Conservation (phyloP, 2,113 vertebrate genomes). For the Xiphias gladius region DNA sequence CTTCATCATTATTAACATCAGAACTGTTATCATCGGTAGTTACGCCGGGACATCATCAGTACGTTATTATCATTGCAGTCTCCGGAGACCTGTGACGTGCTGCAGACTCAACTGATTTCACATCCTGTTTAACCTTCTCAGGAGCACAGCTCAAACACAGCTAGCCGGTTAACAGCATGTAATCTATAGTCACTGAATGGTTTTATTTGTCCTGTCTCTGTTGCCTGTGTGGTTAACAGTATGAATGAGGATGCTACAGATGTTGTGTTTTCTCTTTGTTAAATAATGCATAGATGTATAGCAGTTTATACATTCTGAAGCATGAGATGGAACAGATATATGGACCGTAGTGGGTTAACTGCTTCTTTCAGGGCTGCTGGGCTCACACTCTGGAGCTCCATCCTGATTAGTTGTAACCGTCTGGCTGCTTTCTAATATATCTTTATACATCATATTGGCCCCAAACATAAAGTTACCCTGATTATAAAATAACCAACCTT, state of each 20-base stretch:
- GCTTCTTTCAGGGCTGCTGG: background rate
- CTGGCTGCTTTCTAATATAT: constrained; percentile 11
- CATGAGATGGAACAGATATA: background rate
- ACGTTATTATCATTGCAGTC: constrained; percentile 22
- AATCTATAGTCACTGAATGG: background rate
- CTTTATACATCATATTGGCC: background rate
- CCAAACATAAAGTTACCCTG: background rate
- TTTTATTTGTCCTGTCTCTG: background rate
- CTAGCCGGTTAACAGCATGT: background rate
- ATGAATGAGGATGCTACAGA: background rate
- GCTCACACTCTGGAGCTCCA: background rate
- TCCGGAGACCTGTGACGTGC: constrained; percentile 12
- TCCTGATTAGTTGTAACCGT: constrained; percentile 23
- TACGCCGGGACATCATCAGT: constrained; percentile 13
- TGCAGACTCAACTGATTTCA: constrained; percentile 9
- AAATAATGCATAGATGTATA: background rate
- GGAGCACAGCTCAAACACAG: constrained; percentile 2
- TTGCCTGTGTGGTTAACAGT: background rate
- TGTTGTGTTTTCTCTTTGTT: background rate
- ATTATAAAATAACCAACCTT: background rate
- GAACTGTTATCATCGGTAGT: constrained; percentile 22
- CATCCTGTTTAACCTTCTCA: constrained; percentile 24
- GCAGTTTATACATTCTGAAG: background rate
- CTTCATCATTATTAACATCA: constrained; percentile 28
- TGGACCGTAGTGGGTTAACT: background rate